Base-by-base conservation (phyloP, 1,140 invertebrate species). In the Intoshia linei region DNA sequence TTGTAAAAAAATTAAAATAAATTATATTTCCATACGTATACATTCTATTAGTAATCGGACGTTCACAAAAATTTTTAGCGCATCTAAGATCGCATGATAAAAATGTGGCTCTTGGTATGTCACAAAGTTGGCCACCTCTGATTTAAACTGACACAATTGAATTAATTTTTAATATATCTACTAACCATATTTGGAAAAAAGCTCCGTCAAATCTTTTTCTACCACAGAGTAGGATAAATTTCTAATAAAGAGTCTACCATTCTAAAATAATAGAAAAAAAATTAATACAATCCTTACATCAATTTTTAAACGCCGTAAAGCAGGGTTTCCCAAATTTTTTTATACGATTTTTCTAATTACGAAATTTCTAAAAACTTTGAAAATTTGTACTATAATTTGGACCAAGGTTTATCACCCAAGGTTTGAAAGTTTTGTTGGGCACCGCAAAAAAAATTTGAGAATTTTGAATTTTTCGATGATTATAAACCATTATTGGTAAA, bases 191-290 rank as follows among this genome's bases (percentile, higher is more conserved):
- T 73, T 70, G 52, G 70, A 65, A 64, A 95, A 93, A 1, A 79
- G 43, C 42, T 65, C 55, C 47, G 70, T 68, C 11, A 95, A 49
- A 47, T 90, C 75, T 42, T 75, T 70, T 60, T 92, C 79, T 1
- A 69, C 81, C 3, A 70, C 68, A 1, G 69, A 67, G 52, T 87
- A 95, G 0, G 76, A 57, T 14, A 98, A 59, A 64, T 98, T 98
- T 43, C 90, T 63, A 10, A 92, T 63, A 66, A 83, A 98, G 43
- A 98, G 72, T 43, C 73, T 66, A 2, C 87, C 87, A 45, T 79
- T 47, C 51, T 55, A 44, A 1, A 43, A 39, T 21, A 4, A 42
- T 43, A 14, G 34, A 3, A 31, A 36, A 14, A 38, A 13, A 40
- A 36, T 30, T 39, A 25, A 29, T 13, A 23, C 13, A 15, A 18